Conservation (phyloP, 2,797 vertebrate species). For the Nothura maculosa region DNA sequence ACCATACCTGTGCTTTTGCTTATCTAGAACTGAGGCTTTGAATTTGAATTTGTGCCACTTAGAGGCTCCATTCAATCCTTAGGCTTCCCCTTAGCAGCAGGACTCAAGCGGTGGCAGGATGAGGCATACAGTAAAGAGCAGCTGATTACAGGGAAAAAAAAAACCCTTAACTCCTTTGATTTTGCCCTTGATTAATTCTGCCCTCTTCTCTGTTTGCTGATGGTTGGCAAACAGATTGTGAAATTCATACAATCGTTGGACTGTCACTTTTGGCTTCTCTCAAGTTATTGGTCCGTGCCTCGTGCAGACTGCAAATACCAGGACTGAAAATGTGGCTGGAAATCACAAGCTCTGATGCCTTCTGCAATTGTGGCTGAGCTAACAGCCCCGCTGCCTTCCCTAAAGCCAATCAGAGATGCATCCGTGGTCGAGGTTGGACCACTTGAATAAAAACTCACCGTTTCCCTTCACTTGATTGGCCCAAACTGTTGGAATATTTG, state of each 20-base stretch:
- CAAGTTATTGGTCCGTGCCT: not conserved
- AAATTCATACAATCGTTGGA: accelerated
- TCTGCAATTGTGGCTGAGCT: not conserved
- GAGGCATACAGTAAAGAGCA: not conserved
- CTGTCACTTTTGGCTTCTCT: not conserved
- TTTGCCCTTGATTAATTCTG: not conserved
- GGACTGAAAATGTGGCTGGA: accelerated
- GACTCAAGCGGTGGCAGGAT: not conserved
- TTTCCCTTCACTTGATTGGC: not conserved
- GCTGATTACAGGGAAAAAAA: not conserved
- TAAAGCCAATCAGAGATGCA: not conserved
- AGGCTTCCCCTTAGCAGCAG: not conserved
- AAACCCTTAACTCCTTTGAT: not conserved
- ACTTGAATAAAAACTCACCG: not conserved
- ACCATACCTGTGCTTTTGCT: not conserved
- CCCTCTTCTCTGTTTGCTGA: not conserved
- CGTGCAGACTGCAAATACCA: not conserved
- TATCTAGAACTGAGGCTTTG: not conserved
- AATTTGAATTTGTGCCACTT: not conserved
- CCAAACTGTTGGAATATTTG: not conserved
- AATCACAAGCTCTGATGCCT: too few relatives aligned
- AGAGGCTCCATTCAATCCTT: not conserved
- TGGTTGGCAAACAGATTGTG: not conserved
- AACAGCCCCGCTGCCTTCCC: not conserved
- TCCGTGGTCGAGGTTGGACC: not conserved